Evolutionary conservation across 1,140 invertebrate species (phyloP).

Genomic region (Anoplophora glabripennis): DNA sequence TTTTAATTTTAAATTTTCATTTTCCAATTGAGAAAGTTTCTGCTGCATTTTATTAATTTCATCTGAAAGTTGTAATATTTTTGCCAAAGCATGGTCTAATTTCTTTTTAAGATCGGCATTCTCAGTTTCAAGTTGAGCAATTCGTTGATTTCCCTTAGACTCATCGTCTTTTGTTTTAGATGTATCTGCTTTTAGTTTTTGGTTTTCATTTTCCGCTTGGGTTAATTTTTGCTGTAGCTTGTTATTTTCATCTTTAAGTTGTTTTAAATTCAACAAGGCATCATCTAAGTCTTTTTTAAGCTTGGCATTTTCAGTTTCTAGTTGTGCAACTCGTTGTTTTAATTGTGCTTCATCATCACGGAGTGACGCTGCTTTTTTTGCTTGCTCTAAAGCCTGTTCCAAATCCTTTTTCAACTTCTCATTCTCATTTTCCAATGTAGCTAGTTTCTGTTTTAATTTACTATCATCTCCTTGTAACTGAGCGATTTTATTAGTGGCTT

Average conservation of each 20-base stretch:
- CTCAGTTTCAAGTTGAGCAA: constrained; percentile 19
- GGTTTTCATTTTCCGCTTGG: constrained; percentile 21
- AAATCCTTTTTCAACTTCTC: constrained; percentile 22
- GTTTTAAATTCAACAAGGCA: constrained; percentile 14
- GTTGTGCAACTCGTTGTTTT: constrained; percentile 15
- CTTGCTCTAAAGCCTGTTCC: constrained; percentile 6
- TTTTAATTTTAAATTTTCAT: background rate
- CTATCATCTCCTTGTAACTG: constrained; percentile 4
- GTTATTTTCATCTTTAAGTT: constrained; percentile 17
- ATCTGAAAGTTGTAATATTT: background rate
- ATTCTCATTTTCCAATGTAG: constrained; percentile 20
- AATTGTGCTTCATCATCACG: constrained; percentile 4
- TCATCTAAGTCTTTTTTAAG: constrained; percentile 17
- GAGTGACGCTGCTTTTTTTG: background rate
- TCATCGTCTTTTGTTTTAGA: constrained; percentile 11
- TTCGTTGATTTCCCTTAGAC: constrained; percentile 22
- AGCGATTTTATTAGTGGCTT: background rate
- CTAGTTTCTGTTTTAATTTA: constrained; percentile 24
- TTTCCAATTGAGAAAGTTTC: constrained; percentile 7
- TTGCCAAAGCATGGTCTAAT: constrained; percentile 4
- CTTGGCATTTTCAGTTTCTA: constrained; percentile 17
- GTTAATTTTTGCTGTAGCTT: constrained; percentile 18
- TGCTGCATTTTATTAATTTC: constrained; percentile 12
- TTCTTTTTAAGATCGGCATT: constrained; percentile 28
- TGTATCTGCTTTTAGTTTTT: constrained; percentile 10